These are phyloP conservation scores for Nycteola revayana DNA, from an alignment of 2,888 invertebrate genomes.

Conservation along the genomic window DNA sequence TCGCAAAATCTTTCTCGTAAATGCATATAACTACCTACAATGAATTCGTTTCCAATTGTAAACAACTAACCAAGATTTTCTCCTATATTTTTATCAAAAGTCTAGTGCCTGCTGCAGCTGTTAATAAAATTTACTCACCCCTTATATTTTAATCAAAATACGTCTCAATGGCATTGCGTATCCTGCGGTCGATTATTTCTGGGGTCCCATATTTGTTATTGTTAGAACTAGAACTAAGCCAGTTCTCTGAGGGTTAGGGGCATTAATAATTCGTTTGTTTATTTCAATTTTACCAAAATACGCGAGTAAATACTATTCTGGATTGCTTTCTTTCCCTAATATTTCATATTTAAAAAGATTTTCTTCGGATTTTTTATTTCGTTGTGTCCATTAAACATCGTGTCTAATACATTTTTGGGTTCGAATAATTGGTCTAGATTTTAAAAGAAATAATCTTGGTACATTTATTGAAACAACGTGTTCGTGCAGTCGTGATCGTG, in stretches of 20 bases:
- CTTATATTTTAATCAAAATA: constrained; percentile 54
- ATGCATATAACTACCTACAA: too few relatives aligned
- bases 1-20: too few relatives aligned
- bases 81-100: constrained; percentile 27
- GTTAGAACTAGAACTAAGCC: constrained; percentile 29
- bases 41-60: too few relatives aligned
- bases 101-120: constrained; percentile 26
- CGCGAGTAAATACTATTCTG: too few relatives aligned
- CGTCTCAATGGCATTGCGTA: constrained; percentile 38
- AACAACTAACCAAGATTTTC: too few relatives aligned
- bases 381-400: too few relatives aligned
- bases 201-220: constrained; percentile 44
- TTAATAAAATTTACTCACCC: constrained; percentile 56
- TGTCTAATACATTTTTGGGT: too few relatives aligned
- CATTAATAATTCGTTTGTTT: constrained; percentile 6
- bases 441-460: constrained; percentile 4
- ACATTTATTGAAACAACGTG: constrained; percentile 36
- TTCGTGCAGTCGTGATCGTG: constrained; percentile 47
- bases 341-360: too few relatives aligned
- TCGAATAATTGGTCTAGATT: too few relatives aligned
- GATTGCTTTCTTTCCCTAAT: too few relatives aligned
- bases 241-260: constrained; percentile 22
- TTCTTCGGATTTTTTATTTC: too few relatives aligned
- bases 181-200: constrained; percentile 42
- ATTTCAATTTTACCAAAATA: too few relatives aligned